Conservation (phyloP, 2,113 vertebrate genomes). For the Eptesicus fuscus region DNA sequence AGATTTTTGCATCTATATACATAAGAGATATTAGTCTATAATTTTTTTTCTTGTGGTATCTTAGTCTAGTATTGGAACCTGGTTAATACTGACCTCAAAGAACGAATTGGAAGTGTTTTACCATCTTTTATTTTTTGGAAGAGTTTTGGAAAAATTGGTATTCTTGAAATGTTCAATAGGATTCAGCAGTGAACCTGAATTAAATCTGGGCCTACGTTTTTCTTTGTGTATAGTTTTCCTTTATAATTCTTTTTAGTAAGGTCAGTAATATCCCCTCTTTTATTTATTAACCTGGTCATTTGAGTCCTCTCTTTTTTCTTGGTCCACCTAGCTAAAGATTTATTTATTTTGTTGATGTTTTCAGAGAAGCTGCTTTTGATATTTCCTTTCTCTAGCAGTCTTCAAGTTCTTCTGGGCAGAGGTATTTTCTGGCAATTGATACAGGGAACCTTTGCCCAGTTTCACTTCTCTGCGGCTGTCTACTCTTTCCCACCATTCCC, state of each 20-base stretch:
- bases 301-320: background rate
- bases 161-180: background rate
- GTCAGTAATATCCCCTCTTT: background rate
- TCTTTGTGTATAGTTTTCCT: background rate
- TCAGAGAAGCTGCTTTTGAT: background rate
- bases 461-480: background rate
- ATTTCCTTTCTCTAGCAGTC: background rate
- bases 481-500: background rate
- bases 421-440: background rate
- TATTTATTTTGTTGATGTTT: background rate
- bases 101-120: background rate
- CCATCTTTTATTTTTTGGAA: background rate
- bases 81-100: background rate
- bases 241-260: background rate
- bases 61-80: background rate
- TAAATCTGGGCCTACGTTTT: background rate
- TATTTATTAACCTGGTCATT: conserved; percentile 15
- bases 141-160: background rate
- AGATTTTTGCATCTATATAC: background rate
- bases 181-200: background rate
- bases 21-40: background rate
- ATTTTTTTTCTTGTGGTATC: background rate
- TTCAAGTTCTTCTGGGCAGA: background rate
- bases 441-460: background rate
- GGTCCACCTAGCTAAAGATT: background rate